Evolutionary conservation across 2,113 vertebrate genomes (phyloP).

Genomic region (Dromiciops gliroides): DNA sequence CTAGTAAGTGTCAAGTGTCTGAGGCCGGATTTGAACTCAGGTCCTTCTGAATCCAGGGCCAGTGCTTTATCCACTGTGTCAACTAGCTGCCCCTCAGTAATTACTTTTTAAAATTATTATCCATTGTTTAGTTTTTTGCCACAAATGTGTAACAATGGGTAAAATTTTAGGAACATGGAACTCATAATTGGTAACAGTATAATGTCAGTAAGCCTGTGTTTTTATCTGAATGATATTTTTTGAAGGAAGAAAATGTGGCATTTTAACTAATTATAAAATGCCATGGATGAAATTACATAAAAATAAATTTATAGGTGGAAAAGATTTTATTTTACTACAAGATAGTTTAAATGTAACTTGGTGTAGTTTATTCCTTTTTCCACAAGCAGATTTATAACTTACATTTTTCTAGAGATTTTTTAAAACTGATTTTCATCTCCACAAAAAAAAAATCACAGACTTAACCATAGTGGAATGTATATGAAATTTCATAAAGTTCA

Average conservation of each 20-base stretch:
- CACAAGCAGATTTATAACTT: conserved; percentile 55
- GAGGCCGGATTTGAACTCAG: too few species aligned
- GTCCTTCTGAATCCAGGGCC: too few species aligned
- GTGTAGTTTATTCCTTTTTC: conserved; percentile 53
- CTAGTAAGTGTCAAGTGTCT: too few species aligned
- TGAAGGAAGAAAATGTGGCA: not conserved
- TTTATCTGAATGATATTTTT: conserved; percentile 30
- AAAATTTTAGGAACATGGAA: not conserved
- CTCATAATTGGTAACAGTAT: conserved; percentile 15
- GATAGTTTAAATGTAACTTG: conserved; percentile 60
- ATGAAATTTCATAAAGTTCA: conserved; percentile 47
- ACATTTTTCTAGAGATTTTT: conserved; percentile 59
- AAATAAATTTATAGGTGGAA: conserved; percentile 52
- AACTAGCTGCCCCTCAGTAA: too few species aligned
- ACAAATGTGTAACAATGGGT: not conserved
- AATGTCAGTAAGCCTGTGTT: not conserved
- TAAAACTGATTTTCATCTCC: conserved; percentile 46
- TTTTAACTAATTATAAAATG: conserved; percentile 54
- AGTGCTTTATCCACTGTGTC: too few species aligned
- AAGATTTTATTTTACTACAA: conserved; percentile 52
- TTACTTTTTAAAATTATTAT: conserved; percentile 29
- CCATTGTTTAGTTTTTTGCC: not conserved
- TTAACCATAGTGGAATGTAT: conserved; percentile 2
- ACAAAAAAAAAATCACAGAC: not conserved
- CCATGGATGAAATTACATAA: conserved; percentile 44